Percentiles rank a stretch among this genome's conserved stretches.
Conservation (phyloP, 2,113 vertebrate species). For the Steatornis caripensis region DNA sequence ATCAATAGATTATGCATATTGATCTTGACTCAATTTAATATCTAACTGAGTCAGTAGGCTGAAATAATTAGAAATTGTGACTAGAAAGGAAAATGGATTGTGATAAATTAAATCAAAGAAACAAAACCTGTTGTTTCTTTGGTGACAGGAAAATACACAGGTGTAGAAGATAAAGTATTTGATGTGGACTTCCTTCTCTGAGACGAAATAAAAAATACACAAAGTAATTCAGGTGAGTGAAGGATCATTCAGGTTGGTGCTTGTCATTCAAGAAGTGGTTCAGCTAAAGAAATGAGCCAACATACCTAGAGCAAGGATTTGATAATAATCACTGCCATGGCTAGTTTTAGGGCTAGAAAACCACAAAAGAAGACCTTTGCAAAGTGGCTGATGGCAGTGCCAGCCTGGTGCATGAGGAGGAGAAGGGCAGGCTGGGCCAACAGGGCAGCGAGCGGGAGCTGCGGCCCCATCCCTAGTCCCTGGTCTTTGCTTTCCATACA, state of each 20-base stretch:
- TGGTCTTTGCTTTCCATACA: neutral
- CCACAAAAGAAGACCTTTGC: neutral
- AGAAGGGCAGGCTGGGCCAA: neutral
- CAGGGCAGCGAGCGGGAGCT: accelerated
- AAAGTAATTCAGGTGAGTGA: neutral
- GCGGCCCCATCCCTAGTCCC: neutral
- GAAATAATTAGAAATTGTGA: conserved; percentile 65
- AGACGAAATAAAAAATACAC: neutral
- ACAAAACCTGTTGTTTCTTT: conserved; percentile 26
- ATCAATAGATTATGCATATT: conserved; percentile 30
- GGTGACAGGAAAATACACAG: neutral
- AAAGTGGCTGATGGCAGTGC: neutral
- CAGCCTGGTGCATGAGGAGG: neutral
- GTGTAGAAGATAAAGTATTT: neutral
- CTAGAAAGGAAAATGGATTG: conserved; percentile 51
- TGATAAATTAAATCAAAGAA: conserved; percentile 65
- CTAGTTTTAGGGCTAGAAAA: neutral
- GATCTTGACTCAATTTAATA: conserved; percentile 33
- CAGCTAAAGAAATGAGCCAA: neutral
- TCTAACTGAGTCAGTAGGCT: conserved; percentile 45
- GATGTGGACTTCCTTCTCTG: neutral
- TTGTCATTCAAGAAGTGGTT: neutral
- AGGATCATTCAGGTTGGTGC: neutral
- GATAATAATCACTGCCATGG: neutral
- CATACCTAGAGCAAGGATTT: neutral